Conservation (phyloP, 2,113 vertebrate genomes). For the Crotophaga sulcirostris region DNA sequence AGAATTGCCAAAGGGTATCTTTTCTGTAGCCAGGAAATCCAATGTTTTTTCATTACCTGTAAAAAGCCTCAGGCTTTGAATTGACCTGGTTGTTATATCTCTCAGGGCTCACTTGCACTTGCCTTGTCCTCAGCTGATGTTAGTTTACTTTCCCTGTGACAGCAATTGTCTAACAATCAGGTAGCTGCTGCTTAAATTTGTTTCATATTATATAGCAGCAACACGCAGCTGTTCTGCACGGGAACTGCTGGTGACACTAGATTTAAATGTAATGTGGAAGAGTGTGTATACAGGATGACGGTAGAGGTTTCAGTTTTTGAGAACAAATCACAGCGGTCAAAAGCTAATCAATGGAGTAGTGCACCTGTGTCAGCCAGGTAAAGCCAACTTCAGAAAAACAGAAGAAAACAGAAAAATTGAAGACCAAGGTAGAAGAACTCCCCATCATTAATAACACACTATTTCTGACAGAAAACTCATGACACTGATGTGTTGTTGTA, state of each 20-base stretch:
- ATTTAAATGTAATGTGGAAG: too few relatives aligned
- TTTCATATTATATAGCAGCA: background rate
- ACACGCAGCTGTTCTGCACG: background rate
- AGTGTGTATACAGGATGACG: too few relatives aligned
- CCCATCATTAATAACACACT: fast-evolving
- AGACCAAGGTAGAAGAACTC: background rate
- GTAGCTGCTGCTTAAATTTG: background rate
- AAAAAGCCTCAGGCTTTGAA: constrained; percentile 5
- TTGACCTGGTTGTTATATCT: background rate
- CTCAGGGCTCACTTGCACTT: background rate
- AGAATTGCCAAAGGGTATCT: background rate
- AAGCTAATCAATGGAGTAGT: background rate
- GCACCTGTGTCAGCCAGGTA: background rate
- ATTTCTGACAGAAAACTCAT: background rate
- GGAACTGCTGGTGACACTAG: background rate
- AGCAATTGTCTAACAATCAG: background rate
- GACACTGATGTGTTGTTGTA: background rate
- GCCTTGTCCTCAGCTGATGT: background rate
- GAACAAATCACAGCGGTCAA: background rate
- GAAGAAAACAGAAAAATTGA: background rate
- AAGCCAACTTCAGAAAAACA: background rate
- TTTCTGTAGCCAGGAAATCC: background rate
- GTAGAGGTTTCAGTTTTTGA: background rate
- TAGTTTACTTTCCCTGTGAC: background rate
- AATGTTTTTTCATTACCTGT: background rate